Base-by-base conservation (phyloP, 2,888 invertebrate species). In the Cheiracanthium punctorium region DNA sequence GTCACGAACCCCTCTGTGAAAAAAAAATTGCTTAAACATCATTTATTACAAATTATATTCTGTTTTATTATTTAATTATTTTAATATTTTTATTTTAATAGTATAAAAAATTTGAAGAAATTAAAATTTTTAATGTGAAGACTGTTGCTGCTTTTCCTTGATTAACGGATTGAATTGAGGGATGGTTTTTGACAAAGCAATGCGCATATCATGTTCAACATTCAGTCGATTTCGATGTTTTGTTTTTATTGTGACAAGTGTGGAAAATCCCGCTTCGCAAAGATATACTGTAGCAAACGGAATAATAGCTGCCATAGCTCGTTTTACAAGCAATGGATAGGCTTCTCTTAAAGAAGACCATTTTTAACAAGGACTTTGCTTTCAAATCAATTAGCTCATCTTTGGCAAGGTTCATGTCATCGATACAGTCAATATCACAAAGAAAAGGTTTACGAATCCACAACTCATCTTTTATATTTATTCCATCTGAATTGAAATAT, bases 21-120 rank as follows among this genome's bases (percentile, higher is more conserved):
- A 71, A 82, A 71, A 87, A 64, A 73, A 80, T 87, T 73, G 58
- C 65, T 52, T 69, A 80, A 80, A 71, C 80, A 71, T 71, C 58
- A 80, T 71, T 71, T 71, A 71, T 71, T 80, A 80, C 58, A 80
- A 80, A 71, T n/a, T n/a, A n/a, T n/a, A n/a, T n/a, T n/a, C n/a
- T n/a, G n/a, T n/a, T n/a, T n/a, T n/a, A n/a, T n/a, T n/a, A n/a
- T n/a, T n/a, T n/a, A n/a, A n/a, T n/a, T n/a, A n/a, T n/a, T n/a
- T n/a, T n/a, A n/a, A n/a, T n/a, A n/a, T n/a, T n/a, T n/a, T n/a
- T n/a, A n/a, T n/a, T n/a, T n/a, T n/a, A n/a, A n/a, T n/a, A n/a
- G n/a, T n/a, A n/a, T n/a, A n/a, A n/a, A n/a, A n/a, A n/a, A n/a
- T n/a, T n/a, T n/a, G n/a, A n/a, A n/a, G n/a, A n/a, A n/a, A n/a